These are phyloP conservation scores for Meliscaeva auricollis DNA, from an alignment of 2,888 invertebrate genomes.

Conservation along the genomic window DNA sequence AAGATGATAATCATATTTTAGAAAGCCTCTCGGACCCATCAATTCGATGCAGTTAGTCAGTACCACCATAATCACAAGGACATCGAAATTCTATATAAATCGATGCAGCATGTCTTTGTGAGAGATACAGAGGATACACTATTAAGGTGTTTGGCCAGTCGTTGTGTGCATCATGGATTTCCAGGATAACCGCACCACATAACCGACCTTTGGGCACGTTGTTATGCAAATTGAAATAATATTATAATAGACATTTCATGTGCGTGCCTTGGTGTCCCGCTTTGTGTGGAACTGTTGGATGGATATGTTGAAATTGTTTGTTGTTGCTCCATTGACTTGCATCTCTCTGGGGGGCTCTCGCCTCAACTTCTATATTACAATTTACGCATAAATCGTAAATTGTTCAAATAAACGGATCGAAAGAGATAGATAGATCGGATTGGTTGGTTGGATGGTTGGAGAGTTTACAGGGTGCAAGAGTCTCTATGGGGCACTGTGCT, in stretches of 20 bases:
- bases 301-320: conserved; percentile 30
- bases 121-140: not conserved
- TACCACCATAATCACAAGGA: conserved; percentile 30
- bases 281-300: conserved; percentile 7
- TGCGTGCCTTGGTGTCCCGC: conserved; percentile 56
- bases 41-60: conserved; percentile 40
- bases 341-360: conserved; percentile 37
- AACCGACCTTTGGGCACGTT: conserved; percentile 56
- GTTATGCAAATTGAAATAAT: conserved; percentile 76
- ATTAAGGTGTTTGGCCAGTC: conserved; percentile 58
- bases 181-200: conserved; percentile 43
- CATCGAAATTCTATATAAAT: conserved; percentile 6
- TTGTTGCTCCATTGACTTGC: conserved; percentile 50
- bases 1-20: conserved; percentile 56
- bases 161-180: conserved; percentile 28
- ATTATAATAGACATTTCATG: conserved; percentile 72
- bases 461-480: not conserved
- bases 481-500: conserved; percentile 39
- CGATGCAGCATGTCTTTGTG: conserved; percentile 10
- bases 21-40: conserved; percentile 57
- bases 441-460: not conserved
- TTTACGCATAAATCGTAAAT: conserved; percentile 75
- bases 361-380: conserved; percentile 63
- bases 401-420: conserved; percentile 70
- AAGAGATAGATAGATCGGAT: conserved; percentile 29